phyloP scores from a whole-genome alignment of 2,797 vertebrate genomes.

The Fratercula arctica region DNA sequence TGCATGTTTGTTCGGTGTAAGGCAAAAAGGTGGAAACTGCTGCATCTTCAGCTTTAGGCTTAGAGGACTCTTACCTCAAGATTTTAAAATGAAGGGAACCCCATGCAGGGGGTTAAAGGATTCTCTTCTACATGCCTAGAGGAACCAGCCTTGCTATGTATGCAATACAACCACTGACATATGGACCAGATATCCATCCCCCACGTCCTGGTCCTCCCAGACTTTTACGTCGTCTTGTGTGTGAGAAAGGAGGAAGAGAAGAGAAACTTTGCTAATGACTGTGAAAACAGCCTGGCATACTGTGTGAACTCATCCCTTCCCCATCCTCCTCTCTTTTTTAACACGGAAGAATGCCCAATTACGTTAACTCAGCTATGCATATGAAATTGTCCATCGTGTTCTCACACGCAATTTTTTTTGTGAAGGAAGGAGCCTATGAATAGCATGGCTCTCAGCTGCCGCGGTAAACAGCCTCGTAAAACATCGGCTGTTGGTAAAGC shows the following conservation, averaged over 20 bases:
- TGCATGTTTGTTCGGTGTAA: not conserved
- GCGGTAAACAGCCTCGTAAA: not conserved
- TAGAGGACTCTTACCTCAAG: not conserved
- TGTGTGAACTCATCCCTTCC: not conserved
- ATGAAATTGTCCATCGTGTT: not conserved
- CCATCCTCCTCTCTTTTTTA: not conserved
- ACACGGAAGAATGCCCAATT: not conserved
- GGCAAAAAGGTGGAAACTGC: not conserved
- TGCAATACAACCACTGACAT: rapidly evolving
- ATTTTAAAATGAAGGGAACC: not conserved
- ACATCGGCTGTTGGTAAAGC: not conserved
- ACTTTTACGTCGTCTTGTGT: not conserved
- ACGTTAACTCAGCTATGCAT: not conserved
- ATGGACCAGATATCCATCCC: not conserved
- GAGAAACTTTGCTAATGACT: not conserved
- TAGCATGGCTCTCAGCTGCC: not conserved
- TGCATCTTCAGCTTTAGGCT: not conserved
- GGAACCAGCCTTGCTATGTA: not conserved
- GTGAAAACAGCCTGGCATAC: not conserved
- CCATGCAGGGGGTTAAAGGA: rapidly evolving
- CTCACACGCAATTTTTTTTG: not conserved
- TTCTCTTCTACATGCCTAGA: not conserved
- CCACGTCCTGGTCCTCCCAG: not conserved
- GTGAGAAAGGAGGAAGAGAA: not conserved
- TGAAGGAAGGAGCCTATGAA: not conserved